Base-by-base conservation (phyloP, 2,888 invertebrate species). In the Ophion obscuratus region DNA sequence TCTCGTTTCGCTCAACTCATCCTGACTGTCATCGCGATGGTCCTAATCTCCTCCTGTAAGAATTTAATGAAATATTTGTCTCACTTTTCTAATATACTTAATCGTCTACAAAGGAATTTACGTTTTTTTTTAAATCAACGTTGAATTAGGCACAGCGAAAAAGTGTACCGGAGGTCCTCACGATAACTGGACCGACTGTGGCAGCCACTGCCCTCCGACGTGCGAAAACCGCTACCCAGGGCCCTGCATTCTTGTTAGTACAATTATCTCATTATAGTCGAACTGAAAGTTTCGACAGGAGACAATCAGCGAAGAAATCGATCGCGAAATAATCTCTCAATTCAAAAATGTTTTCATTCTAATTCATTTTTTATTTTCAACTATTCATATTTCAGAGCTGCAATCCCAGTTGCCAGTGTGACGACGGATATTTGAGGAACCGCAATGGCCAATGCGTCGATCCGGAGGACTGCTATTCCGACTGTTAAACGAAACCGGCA, bases 381-480 rank as follows among this genome's bases (percentile, higher is more conserved):
- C 40, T 68, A 44, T 78, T 68, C 7, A 14, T n/a, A 20, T 71
- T 79, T 20, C 70, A 79, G 79, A 53, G 47, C 68, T 79, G 79
- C 62, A 79, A n/a, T 62, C 5, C 7, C 11, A 36, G 53, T 40
- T 79, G 79, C 47, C 59, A 71, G 62, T 79, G 71, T 62, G 11
- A 7, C 14, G 0, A 14, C 1, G 79, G 71, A 14, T 61, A 31
- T 53, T 7, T 57, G 11, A 79, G 79, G 61, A 47, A 62, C n/a
- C 6, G 2, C 47, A 53, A 71, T 27, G 62, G 53, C 17, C 44
- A 47, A 53, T 79, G 79, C 44, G 79, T 79, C n/a, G 2, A 10
- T 14, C n/a, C 1, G 27, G 17, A 11, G 2, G 44, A 78, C 2
- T 78, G 78, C 59, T 3, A 27, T 40, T n/a, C 9, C 9, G 6